Evolutionary conservation across 2,797 vertebrate species (phyloP), one percentile per base, ranked within the genome.

Genomic region (Mormyrops attenuatus): DNA sequence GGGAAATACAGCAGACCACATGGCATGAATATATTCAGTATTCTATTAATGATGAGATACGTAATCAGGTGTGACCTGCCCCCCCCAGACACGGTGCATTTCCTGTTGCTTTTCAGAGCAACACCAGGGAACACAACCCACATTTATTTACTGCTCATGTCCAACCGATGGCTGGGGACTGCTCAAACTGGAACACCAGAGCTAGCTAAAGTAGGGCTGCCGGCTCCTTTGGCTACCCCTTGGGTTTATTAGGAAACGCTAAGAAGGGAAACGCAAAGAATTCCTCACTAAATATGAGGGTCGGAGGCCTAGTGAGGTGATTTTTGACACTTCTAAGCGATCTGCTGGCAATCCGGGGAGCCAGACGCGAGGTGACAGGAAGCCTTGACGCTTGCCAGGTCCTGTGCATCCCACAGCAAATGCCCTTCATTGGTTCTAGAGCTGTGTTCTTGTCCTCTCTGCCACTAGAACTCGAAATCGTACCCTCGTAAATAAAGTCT

Each of bases 111-210:
- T 53, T 69, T 90, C 87, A 88, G 49, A 66, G 77, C 34, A 73
- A 41, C 55, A 22, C 55, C 20, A 63, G 88, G 53, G 38, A 88
- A 88, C 90, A 91, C 91, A 55, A 20, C 57, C 57, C 44, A 50
- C 60, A 94, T 94, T 92, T 92, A 92, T 91, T 93, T 92, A 90
- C 92, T 57, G 91, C 92, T 94, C 92, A 89, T 93, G 92, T 94
- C 34, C 94, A 73, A 34, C 90, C 91, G 92, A 94, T 93, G 94
- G 95, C 93, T 92, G 91, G 95, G 93, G 95, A 96, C 91, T 91
- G 92, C 92, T 92, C 92, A 94, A 96, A 96, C 93, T 96, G 93
- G 95, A 96, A 93, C 95, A 95, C 90, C 92, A 91, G 85, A 92
- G 93, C 91, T 86, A 91, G 93, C 93, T 92, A 94, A 95, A 95